A percentile compares a stretch with the other conserved stretches of the same genome.
Evolutionary conservation across 2,113 vertebrate genomes (phyloP).

Genomic region (Caranx melampygus): DNA sequence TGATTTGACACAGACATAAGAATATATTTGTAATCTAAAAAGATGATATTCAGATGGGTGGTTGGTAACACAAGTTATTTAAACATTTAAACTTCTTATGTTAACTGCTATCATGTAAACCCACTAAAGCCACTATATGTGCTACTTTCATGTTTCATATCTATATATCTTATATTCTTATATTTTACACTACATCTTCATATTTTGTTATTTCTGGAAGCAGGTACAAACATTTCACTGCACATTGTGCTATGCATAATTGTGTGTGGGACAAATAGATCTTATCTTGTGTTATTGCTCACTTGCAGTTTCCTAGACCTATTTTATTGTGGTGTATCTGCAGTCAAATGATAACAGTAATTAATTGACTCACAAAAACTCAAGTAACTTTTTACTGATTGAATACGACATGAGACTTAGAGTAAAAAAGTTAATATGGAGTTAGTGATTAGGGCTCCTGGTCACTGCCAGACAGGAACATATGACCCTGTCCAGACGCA

Average conservation of each 20-base stretch:
- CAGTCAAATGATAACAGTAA: not conserved
- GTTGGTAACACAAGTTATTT: not conserved
- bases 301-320: not conserved
- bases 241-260: too few species aligned
- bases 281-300: not conserved
- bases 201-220: too few species aligned
- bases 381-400: not conserved
- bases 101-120: too few species aligned
- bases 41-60: not conserved
- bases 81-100: not conserved
- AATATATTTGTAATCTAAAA: not conserved
- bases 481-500: too few species aligned
- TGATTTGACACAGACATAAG: not conserved
- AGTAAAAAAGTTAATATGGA: not conserved
- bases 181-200: too few species aligned
- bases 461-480: not conserved
- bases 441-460: not conserved
- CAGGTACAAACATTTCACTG: too few species aligned
- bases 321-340: not conserved
- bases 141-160: too few species aligned
- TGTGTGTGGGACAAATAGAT: too few species aligned
- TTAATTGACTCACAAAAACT: not conserved
- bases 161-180: too few species aligned
- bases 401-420: constrained; percentile 16
- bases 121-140: too few species aligned